Evolutionary conservation across 2,888 invertebrate species (phyloP).

Genomic region (Hypercompe scribonia): DNA sequence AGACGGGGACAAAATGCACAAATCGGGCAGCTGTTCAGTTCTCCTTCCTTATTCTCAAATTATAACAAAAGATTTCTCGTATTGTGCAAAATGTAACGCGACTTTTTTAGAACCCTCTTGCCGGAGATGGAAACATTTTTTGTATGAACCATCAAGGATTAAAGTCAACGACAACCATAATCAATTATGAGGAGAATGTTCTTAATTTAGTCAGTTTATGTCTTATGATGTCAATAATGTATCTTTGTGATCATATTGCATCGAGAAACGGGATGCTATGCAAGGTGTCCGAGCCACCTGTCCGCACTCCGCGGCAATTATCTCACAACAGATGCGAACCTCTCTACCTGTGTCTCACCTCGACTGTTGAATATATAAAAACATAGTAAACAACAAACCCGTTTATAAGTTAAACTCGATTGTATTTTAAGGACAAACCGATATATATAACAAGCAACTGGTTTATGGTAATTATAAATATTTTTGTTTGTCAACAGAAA

Average conservation of each 20-base stretch:
- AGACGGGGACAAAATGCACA: conserved; percentile 84
- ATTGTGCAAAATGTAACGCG: conserved; percentile 85
- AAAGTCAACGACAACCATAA: conserved; percentile 12
- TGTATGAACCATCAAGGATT: conserved; percentile 22
- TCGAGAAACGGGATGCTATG: conserved; percentile 74
- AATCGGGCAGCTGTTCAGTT: conserved; percentile 82
- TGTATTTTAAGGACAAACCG: conserved; percentile 18
- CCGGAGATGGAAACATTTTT: conserved; percentile 50
- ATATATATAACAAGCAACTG: neutral
- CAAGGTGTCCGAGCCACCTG: conserved; percentile 84
- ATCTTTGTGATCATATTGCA: conserved; percentile 18
- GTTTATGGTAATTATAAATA: conserved; percentile 16
- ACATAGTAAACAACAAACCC: conserved; percentile 61
- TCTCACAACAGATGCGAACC: conserved; percentile 81
- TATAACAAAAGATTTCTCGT: conserved; percentile 73
- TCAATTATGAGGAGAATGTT: conserved; percentile 18
- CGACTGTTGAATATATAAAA: conserved; percentile 51
- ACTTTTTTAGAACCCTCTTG: conserved; percentile 62
- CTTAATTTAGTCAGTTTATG: conserved; percentile 26
- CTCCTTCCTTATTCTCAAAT: conserved; percentile 78
- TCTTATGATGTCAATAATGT: conserved; percentile 32
- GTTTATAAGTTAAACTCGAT: conserved; percentile 43
- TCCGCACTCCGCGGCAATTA: conserved; percentile 76
- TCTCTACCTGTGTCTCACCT: conserved; percentile 70
- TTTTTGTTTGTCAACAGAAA: conserved; percentile 86